Evolutionary conservation across 2,797 vertebrate species (phyloP).

Genomic region (Telmatherina bonti): DNA sequence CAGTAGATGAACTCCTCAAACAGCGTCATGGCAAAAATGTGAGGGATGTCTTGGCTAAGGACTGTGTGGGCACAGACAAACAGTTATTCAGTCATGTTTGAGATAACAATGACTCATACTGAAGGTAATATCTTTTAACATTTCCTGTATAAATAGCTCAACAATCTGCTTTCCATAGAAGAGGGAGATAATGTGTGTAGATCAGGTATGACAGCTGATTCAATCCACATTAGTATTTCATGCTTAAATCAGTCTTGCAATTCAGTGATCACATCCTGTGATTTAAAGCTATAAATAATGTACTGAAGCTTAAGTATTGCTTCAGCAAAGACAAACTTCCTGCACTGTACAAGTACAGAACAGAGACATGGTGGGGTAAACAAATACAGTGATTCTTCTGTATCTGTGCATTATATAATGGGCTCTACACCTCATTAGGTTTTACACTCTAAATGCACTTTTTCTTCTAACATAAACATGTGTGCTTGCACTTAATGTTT

Average conservation of each 20-base stretch:
- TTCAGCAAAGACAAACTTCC: constrained; percentile 12
- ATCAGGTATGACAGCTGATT: neutral
- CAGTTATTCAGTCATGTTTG: constrained; percentile 4
- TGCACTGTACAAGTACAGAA: constrained; percentile 22
- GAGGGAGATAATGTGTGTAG: neutral
- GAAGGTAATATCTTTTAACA: neutral
- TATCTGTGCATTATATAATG: constrained; percentile 71
- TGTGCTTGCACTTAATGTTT: constrained; percentile 46
- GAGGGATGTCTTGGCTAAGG: constrained; percentile 90
- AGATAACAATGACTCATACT: neutral
- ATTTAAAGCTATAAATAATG: neutral
- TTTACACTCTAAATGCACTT: constrained; percentile 51
- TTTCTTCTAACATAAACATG: constrained; percentile 34
- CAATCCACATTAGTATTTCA: neutral
- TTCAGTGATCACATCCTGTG: neutral
- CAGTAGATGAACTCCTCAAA: constrained; percentile 99
- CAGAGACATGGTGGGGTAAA: constrained; percentile 12
- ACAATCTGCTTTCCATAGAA: neutral
- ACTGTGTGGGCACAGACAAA: constrained; percentile 40
- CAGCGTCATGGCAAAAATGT: constrained; percentile 98
- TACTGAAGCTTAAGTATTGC: constrained; percentile 3
- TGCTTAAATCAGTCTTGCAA: constrained; percentile 2
- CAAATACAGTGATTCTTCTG: constrained; percentile 23
- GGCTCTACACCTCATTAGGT: constrained; percentile 54
- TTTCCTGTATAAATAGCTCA: neutral